Base-by-base conservation (phyloP, 2,888 invertebrate genomes). In the Dugesia japonica region DNA sequence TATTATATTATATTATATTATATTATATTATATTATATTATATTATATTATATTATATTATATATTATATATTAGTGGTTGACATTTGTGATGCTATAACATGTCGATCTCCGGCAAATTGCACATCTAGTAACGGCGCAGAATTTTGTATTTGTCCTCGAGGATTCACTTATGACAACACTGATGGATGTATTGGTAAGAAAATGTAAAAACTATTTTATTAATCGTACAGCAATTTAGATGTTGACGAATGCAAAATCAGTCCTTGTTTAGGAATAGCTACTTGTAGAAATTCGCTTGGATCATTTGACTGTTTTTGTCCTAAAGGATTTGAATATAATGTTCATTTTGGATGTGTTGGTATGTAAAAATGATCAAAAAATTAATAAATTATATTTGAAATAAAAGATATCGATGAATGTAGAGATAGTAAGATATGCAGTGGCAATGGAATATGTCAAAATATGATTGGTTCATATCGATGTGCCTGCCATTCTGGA, bases 121-220 rank as follows among this genome's bases (percentile, higher is more conserved):
- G 72, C n/a, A 7, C 28, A 15, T 26, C 26, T n/a, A 72, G 72
- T n/a, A 72, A 72, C 20, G 72, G 72, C 4, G 31, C 20, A 7
- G 72, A 28, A 23, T 72, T 72, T 28, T 72, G 72, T n/a, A n/a
- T 72, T 4, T 72, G 72, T 72, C 72, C 72, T 17, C 26, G n/a
- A 28, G 72, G 72, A 27, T 72, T 72, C n/a, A n/a, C 23, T 4
- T 72, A 72, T 23, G 31, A 72, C 15, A 4, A 7, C n/a, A 23
- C 4, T 4, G 72, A 28, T 7, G 72, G 72, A 1, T 72, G 72
- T 72, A n/a, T 72, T 7, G 72, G 72, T 72, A 72, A 26, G 72
- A 28, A 7, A 7, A 56, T 56, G 71, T 42, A 42, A 13, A 13
- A 13, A 13, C 42, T 42, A 42, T 42, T 42, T 42, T 13, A 13